Base-by-base conservation (phyloP, 2,888 invertebrate genomes). In the Encarsia formosa region DNA sequence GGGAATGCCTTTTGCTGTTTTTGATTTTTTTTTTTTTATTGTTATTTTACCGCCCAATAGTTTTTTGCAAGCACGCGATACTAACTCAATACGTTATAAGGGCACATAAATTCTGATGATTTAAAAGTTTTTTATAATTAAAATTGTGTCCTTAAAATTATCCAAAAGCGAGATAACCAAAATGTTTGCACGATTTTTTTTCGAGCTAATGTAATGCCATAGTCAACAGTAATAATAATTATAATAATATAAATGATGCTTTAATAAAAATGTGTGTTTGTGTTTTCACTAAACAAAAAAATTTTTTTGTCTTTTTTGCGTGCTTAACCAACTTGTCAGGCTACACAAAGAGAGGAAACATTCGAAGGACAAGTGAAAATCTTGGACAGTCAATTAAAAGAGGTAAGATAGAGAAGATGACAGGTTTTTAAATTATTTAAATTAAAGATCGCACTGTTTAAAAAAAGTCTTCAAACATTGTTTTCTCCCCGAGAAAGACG, bases 291-390 rank as follows among this genome's bases (percentile, higher is more conserved):
- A 56, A 61, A 53, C 49, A 48, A 52, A 39, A 20, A 47, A n/a
- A n/a, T 48, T 15, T 66, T 67, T 66, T 66, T 65, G 68, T 69
- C 69, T 66, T 67, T 69, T 72, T 69, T 74, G 67, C 11, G 26
- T 40, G 18, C 18, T 22, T 32, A n/a, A 39, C 37, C 29, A 45
- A 18, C 20, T 13, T 9, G 18, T 41, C 32, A 57, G 93, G 93
- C 95, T 70, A 91, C 93, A 73, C 88, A 92, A 80, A 89, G 93
- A 78, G 95, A 96, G 81, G 95, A 95, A 79, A 86, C 88, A 66
- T 92, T 87, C 81, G 89, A 91, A 76, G 85, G 85, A 76, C 91
- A 91, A 80, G 88, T 93, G 74, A 91, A 92, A 83, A 81, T 86
- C 72, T 83, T 93, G 79, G 87, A 88, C 78, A 85, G 86, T 77